Evolutionary conservation across 2,113 vertebrate genomes (phyloP).

Genomic region (Todiramphus chloris): DNA sequence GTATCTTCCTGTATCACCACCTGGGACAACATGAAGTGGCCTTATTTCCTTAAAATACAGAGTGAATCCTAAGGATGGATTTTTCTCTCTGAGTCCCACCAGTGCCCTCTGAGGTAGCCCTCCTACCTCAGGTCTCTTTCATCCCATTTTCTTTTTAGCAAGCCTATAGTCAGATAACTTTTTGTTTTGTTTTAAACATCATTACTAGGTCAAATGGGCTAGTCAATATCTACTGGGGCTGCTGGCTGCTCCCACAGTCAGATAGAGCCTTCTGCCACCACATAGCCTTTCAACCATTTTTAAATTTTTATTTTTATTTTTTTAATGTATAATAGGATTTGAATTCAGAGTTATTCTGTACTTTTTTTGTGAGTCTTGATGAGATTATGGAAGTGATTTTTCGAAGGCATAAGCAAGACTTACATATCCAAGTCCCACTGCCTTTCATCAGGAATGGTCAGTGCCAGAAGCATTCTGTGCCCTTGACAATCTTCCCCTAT

Average conservation of each 20-base stretch:
- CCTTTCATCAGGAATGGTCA: background rate
- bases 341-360: background rate
- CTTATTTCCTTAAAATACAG: background rate
- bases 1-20: background rate
- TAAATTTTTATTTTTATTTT: background rate
- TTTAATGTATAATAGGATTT: background rate
- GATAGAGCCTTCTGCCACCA: background rate
- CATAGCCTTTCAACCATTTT: background rate
- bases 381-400: conserved; percentile 8
- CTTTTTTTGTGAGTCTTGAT: background rate
- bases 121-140: background rate
- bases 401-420: background rate
- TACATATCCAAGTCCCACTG: background rate
- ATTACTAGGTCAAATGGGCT: background rate
- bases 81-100: background rate
- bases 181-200: background rate
- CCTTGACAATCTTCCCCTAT: background rate
- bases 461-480: background rate
- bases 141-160: background rate
- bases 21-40: background rate
- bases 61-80: background rate
- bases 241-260: background rate
- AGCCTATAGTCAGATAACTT: background rate
- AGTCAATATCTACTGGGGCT: background rate
- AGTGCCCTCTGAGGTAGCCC: background rate